Percentiles rank a stretch among this genome's conserved stretches.
Evolutionary conservation across 2,113 vertebrate genomes (phyloP).

Genomic region (Mustela lutreola): DNA sequence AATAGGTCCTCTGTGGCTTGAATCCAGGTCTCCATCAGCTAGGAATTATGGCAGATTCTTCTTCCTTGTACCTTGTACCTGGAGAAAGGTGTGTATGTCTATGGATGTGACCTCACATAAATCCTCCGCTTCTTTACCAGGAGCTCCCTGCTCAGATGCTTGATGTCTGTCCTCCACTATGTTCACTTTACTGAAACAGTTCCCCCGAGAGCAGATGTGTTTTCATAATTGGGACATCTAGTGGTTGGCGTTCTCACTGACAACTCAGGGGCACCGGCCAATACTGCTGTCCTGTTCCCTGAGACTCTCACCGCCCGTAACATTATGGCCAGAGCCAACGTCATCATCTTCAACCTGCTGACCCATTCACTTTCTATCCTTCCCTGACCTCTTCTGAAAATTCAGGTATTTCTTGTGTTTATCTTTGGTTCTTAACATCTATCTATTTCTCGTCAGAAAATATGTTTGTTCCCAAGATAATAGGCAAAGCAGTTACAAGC

Average conservation of each 20-base stretch:
- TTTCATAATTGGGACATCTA: background rate
- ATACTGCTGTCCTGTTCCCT: fast-evolving
- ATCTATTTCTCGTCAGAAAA: background rate
- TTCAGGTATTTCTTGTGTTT: background rate
- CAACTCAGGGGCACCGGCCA: background rate
- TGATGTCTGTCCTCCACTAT: background rate
- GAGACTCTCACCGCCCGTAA: background rate
- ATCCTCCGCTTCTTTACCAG: background rate
- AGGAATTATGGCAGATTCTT: background rate
- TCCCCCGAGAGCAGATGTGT: background rate
- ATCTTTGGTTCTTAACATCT: background rate
- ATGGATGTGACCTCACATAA: no score
- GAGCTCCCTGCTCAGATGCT: background rate
- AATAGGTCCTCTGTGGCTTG: background rate
- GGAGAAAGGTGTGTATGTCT: background rate
- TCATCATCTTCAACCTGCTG: background rate
- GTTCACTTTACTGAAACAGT: background rate
- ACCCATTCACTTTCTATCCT: background rate
- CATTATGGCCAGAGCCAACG: fast-evolving
- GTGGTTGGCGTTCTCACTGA: background rate
- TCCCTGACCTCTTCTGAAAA: background rate
- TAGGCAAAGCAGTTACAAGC: background rate
- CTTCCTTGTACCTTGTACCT: background rate
- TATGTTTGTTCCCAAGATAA: background rate
- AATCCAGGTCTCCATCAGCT: background rate